These are phyloP conservation scores for Ascaphus truei DNA, from an alignment of 2,113 vertebrate species.

Conservation along the genomic window DNA sequence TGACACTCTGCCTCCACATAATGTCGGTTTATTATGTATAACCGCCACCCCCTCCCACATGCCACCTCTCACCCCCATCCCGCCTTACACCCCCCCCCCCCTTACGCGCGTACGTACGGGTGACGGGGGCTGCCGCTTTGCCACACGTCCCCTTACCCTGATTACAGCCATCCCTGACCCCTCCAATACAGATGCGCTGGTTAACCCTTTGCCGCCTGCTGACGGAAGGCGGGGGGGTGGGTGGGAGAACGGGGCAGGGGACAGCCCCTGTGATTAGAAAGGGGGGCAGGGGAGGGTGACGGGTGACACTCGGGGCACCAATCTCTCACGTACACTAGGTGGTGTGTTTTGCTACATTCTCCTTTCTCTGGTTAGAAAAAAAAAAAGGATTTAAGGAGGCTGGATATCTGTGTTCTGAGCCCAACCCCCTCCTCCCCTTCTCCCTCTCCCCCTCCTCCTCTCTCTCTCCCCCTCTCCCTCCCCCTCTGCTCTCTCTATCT, in stretches of 20 bases:
- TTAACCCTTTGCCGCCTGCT: slow-evolving; percentile 4
- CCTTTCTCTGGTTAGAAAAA: neutral
- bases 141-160: slow-evolving; percentile 28
- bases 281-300: neutral
- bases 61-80: too few relatives aligned
- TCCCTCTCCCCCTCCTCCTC: neutral
- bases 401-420: slow-evolving; percentile 4
- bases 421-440: slow-evolving; percentile 15
- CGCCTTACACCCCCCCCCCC: too few relatives aligned
- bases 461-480: neutral
- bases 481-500: neutral
- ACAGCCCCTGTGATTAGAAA: neutral
- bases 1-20: too few relatives aligned
- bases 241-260: neutral
- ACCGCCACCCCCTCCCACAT: too few relatives aligned
- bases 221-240: neutral
- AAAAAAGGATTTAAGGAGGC: slow-evolving; percentile 1
- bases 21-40: too few relatives aligned
- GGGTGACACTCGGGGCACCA: neutral
- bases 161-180: slow-evolving; percentile 24
- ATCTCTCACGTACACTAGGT: slow-evolving; percentile 24
- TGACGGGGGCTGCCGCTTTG: too few relatives aligned
- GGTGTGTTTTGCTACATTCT: slow-evolving; percentile 7
- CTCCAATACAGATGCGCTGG: slow-evolving; percentile 25
- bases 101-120: too few relatives aligned